A percentile compares a stretch with the other conserved stretches of the same genome.
Evolutionary conservation across 2,797 vertebrate genomes (phyloP).

Genomic region (Melopsittacus undulatus): DNA sequence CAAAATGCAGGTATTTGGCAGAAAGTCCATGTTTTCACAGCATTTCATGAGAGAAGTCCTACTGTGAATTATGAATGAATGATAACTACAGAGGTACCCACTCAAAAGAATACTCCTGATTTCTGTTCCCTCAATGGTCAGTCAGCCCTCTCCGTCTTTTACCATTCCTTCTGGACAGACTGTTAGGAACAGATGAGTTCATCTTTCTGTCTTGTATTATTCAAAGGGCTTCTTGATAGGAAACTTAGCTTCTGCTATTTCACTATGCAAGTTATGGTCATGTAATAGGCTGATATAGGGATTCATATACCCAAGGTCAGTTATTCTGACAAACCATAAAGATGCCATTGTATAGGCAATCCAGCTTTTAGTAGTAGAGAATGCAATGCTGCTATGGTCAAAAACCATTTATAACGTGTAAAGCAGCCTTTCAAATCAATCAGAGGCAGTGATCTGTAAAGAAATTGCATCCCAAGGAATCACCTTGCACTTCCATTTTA

Average conservation of each 20-base stretch:
- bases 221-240: background rate
- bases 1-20: background rate
- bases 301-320: background rate
- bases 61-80: background rate
- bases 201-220: background rate
- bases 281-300: background rate
- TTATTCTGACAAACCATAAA: background rate
- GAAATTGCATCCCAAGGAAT: slow-evolving; percentile 34
- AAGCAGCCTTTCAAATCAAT: slow-evolving; percentile 40
- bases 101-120: background rate
- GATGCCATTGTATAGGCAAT: background rate
- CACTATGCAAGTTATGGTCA: background rate
- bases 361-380: background rate
- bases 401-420: slow-evolving; percentile 36
- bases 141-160: background rate
- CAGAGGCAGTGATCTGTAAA: slow-evolving; percentile 25
- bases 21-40: background rate
- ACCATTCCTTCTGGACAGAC: background rate
- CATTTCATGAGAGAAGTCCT: background rate
- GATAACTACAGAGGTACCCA: background rate
- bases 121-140: background rate
- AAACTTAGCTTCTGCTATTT: background rate
- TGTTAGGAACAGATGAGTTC: background rate
- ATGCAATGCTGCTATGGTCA: background rate
- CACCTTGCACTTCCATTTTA: slow-evolving; percentile 41